Percentiles rank a stretch among this genome's conserved stretches.
These are phyloP conservation scores for Gambusia holbrooki DNA, from an alignment of 2,113 vertebrate genomes.

Conservation along the genomic window DNA sequence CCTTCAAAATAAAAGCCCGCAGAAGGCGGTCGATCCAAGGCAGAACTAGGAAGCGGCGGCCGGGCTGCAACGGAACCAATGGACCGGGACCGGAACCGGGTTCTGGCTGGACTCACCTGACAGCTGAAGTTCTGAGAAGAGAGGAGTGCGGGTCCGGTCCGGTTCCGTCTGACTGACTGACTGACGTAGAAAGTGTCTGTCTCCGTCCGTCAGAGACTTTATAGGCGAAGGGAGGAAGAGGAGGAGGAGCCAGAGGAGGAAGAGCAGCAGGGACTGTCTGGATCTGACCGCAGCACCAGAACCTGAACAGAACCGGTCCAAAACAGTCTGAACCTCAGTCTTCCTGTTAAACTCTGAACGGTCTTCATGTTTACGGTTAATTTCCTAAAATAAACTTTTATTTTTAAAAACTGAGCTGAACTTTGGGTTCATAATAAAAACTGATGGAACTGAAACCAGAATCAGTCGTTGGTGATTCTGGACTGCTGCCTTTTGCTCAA, in stretches of 20 bases:
- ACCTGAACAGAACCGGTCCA: background rate
- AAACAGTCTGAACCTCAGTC: no score
- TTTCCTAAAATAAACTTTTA: no score
- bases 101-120: constrained; percentile 41
- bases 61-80: background rate
- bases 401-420: no score
- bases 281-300: background rate
- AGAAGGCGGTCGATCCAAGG: background rate
- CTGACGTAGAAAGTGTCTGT: constrained; percentile 54
- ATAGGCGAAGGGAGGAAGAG: constrained; percentile 32
- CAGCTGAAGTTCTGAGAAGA: constrained; percentile 3
- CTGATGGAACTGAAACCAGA: no score
- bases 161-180: constrained; percentile 40
- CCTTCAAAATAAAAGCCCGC: constrained; percentile 35
- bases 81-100: background rate
- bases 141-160: constrained; percentile 1
- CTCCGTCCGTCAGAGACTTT: constrained; percentile 28
- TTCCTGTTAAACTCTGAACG: no score
- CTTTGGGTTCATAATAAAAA: no score
- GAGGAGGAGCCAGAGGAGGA: background rate
- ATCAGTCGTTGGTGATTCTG: no score
- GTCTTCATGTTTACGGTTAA: no score
- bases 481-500: no score
- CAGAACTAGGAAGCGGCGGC: constrained; percentile 9
- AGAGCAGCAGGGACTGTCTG: constrained; percentile 52